These are phyloP conservation scores for Dorcus parallelipipedus DNA, from an alignment of 2,888 invertebrate genomes.

Conservation along the genomic window DNA sequence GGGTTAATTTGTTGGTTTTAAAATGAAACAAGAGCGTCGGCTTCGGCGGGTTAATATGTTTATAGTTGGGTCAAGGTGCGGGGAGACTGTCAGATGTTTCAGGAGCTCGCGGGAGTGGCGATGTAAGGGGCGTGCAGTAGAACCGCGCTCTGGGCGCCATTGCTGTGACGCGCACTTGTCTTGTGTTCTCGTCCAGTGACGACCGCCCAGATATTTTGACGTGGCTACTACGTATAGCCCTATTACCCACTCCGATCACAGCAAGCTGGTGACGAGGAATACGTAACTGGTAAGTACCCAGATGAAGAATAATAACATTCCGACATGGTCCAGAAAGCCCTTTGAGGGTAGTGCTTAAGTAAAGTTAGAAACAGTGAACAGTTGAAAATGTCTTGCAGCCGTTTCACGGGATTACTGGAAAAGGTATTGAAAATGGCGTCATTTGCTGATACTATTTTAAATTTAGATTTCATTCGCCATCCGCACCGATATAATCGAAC, in stretches of 20 bases:
- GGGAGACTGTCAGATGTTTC: neutral
- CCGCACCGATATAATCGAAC: constrained; percentile 9
- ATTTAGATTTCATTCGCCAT: constrained; percentile 40
- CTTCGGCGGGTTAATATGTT: constrained; percentile 1
- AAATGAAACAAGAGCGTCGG: neutral
- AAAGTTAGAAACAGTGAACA: constrained; percentile 42
- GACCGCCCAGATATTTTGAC: constrained; percentile 84
- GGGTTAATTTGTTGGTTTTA: no score
- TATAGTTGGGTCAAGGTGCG: constrained; percentile 6
- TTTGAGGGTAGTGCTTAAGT: constrained; percentile 32
- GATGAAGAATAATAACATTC: constrained; percentile 61
- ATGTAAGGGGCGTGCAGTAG: constrained; percentile 5
- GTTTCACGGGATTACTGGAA: constrained; percentile 41
- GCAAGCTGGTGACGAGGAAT: constrained; percentile 93
- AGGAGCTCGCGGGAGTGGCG: constrained; percentile 6
- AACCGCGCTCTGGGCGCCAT: constrained; percentile 51
- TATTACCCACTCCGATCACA: constrained; percentile 91
- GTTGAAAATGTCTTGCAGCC: constrained; percentile 44
- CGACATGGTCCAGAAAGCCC: constrained; percentile 52
- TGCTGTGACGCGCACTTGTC: constrained; percentile 73
- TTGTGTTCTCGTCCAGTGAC: constrained; percentile 76
- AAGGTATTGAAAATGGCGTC: constrained; percentile 53
- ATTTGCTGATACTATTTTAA: constrained; percentile 45
- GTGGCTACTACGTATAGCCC: constrained; percentile 91
- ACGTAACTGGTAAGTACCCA: constrained; percentile 88